Evolutionary conservation across 2,888 invertebrate species (phyloP).

Genomic region (Neoaliturus tenellus): DNA sequence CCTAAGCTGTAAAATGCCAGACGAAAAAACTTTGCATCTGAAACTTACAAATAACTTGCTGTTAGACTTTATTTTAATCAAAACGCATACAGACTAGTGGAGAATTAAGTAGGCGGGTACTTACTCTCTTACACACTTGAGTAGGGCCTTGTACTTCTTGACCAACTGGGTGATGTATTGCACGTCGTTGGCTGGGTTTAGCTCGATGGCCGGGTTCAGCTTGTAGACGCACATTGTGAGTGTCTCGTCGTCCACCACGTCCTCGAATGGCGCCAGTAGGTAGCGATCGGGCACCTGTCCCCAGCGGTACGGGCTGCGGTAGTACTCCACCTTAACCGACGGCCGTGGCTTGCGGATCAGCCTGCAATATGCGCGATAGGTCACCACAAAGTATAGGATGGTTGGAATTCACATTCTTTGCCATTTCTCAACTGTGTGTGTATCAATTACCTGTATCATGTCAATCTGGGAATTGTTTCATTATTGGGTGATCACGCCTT

Average conservation of each 20-base stretch:
- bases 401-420: too few species aligned
- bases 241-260: neutral
- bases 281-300: neutral
- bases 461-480: too few species aligned
- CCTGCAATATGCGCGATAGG: neutral
- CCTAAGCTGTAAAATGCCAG: too few species aligned
- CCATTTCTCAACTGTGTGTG: neutral
- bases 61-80: too few species aligned
- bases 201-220: neutral
- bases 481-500: too few species aligned
- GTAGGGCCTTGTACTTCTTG: neutral
- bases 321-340: neutral
- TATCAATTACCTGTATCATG: neutral
- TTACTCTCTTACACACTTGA: too few species aligned
- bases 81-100: too few species aligned
- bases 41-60: too few species aligned
- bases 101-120: too few species aligned
- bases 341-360: neutral
- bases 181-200: neutral
- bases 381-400: too few species aligned
- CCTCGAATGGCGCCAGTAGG: neutral
- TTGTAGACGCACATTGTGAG: neutral
- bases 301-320: neutral
- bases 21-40: too few species aligned
- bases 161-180: neutral